phyloP scores from a whole-genome alignment of 2,113 vertebrate species.

The Tor tambroides region DNA sequence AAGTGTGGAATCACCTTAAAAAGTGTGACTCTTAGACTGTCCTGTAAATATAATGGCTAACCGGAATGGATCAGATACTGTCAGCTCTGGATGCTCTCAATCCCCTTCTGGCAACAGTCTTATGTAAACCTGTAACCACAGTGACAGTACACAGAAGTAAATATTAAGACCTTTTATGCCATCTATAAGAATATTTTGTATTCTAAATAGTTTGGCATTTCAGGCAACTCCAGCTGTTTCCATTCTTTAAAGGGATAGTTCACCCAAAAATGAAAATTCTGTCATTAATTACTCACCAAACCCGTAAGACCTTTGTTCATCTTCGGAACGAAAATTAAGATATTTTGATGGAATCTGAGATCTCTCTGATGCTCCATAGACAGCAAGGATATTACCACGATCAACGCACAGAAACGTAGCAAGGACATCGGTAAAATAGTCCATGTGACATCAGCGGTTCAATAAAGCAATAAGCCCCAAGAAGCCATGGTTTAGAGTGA shows the following conservation, averaged over 20 bases:
- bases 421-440: no score
- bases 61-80: neutral
- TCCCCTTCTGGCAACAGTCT: neutral
- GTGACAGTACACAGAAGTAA: neutral
- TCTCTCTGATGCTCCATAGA: no score
- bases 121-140: constrained; percentile 1
- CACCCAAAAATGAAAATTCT: no score
- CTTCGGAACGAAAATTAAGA: no score
- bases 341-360: no score
- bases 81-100: neutral
- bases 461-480: no score
- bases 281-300: no score
- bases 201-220: neutral
- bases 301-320: no score
- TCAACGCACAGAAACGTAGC: no score
- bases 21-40: neutral
- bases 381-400: no score
- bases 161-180: neutral
- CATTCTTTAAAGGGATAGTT: neutral
- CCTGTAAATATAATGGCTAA: neutral
- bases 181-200: neutral
- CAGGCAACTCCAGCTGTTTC: neutral
- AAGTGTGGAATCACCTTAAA: neutral
- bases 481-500: no score
- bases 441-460: no score